Evolutionary conservation across 2,888 invertebrate species (phyloP), one percentile per base, ranked within the genome.

Genomic region (Dermolepida albohirtum): DNA sequence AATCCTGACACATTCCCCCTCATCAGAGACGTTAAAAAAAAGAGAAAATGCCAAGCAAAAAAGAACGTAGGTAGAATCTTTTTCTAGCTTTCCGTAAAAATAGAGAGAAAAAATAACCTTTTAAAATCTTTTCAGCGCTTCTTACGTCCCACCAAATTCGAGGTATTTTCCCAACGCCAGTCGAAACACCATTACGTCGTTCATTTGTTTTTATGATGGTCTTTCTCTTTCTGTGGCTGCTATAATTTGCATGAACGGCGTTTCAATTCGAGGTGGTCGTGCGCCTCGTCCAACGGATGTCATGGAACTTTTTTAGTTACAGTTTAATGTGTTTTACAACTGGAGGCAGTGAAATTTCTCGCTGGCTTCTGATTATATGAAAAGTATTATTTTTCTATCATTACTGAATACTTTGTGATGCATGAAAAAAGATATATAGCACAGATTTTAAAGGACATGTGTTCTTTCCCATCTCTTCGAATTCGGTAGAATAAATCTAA

Each of bases 231-330:
- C 40, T 16, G 14, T 17, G n/a, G 54, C 16, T 40, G 54, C 17
- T 2, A 5, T n/a, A 39, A 54, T 54, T 54, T 54, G 40, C 54
- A 54, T 54, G 39, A 54, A 40, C 54, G 40, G 40, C 40, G 40
- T 34, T 34, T 34, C 40, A 40, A 34, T 7, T 12, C 29, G 51
- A 5, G 8, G 8, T 16, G 16, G 39, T 39, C 16, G 17, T 2
- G 0, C 16, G 40, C 40, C 34, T 54, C 39, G 40, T 39, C 14
- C 12, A 7, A 5, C 14, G 14, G 10, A 40, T 54, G 10, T 10
- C 54, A 14, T 17, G n/a, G 40, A 54, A 54, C 17, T 54, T 54
- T 54, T 54, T 40, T 54, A 54, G 54, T 54, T 54, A 54, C 16
- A 17, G 11, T 16, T 54, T 40, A 54, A 54, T 40, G 40, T 40